Conservation (phyloP, 1,140 invertebrate genomes). For the Papilio xuthus region DNA sequence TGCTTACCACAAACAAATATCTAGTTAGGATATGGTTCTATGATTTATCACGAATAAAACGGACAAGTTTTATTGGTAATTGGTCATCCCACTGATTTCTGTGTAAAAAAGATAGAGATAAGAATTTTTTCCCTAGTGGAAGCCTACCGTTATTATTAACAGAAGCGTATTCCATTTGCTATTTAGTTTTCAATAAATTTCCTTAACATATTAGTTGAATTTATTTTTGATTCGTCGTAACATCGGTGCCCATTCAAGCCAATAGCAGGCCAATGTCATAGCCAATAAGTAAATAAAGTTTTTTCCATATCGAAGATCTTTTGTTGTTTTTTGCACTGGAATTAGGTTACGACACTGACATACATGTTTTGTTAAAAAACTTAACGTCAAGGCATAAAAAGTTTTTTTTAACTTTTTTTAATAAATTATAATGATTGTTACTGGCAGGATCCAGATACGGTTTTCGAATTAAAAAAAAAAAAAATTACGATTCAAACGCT, state of each 20-base stretch:
- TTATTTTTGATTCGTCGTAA: conserved; percentile 37
- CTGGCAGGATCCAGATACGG: not conserved
- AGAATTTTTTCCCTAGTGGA: no score
- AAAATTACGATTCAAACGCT: not conserved
- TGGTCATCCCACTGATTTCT: not conserved
- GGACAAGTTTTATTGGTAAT: no score
- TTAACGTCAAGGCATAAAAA: conserved; percentile 57
- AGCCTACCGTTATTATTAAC: no score
- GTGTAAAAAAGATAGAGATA: not conserved
- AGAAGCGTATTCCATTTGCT: not conserved
- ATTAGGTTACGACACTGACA: conserved; percentile 79
- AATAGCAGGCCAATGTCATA: conserved; percentile 62
- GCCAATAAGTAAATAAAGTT: conserved; percentile 57
- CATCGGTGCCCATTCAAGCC: conserved; percentile 57
- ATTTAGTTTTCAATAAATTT: conserved; percentile 35
- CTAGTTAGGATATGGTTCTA: not conserved
- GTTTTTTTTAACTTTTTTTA: conserved; percentile 44
- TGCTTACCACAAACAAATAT: not conserved
- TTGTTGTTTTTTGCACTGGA: conserved; percentile 65
- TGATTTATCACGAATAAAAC: not conserved
- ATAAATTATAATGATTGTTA: not conserved
- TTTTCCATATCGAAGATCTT: conserved; percentile 66
- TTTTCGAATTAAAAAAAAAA: conserved; percentile 15
- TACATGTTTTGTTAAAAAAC: conserved; percentile 69
- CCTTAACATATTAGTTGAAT: conserved; percentile 53